These are phyloP conservation scores for Hetaerina titia DNA, from an alignment of 2,888 invertebrate species.

Conservation along the genomic window DNA sequence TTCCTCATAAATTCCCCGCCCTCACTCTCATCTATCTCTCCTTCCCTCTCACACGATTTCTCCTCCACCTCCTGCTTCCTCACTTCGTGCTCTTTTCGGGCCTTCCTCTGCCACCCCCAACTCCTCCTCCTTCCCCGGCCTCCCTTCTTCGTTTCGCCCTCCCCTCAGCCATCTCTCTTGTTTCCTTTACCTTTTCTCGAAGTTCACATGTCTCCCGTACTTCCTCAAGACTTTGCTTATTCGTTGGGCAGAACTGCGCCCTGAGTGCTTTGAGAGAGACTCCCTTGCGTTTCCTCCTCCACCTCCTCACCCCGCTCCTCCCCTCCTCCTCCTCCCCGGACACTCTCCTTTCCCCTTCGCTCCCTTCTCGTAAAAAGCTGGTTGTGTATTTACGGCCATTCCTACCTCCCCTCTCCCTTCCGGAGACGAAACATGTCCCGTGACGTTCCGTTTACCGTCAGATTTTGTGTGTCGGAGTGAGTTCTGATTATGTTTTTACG, in stretches of 20 bases:
- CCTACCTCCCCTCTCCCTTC: background rate
- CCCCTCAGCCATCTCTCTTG: background rate
- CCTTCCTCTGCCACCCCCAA: no score
- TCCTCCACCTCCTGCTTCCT: no score
- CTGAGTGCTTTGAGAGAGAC: background rate
- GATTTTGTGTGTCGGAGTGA: background rate
- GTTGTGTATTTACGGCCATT: background rate
- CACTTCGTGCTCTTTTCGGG: no score
- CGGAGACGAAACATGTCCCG: background rate
- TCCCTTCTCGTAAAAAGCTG: constrained; percentile 39
- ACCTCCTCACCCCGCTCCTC: background rate
- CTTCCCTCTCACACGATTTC: background rate
- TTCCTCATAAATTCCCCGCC: background rate
- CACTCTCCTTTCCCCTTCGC: background rate
- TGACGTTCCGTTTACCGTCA: background rate
- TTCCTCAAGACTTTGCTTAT: constrained; percentile 46
- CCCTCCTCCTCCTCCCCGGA: background rate
- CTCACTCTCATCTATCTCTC: background rate
- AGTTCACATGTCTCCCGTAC: constrained; percentile 28
- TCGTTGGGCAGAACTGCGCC: background rate
- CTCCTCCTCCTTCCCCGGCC: background rate
- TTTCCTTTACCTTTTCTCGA: background rate
- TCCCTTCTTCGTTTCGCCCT: background rate
- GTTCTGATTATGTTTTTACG: background rate
- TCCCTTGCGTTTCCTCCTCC: background rate